Base-by-base conservation (phyloP, 2,797 vertebrate genomes). In the Hydrocynus forskahlii region DNA sequence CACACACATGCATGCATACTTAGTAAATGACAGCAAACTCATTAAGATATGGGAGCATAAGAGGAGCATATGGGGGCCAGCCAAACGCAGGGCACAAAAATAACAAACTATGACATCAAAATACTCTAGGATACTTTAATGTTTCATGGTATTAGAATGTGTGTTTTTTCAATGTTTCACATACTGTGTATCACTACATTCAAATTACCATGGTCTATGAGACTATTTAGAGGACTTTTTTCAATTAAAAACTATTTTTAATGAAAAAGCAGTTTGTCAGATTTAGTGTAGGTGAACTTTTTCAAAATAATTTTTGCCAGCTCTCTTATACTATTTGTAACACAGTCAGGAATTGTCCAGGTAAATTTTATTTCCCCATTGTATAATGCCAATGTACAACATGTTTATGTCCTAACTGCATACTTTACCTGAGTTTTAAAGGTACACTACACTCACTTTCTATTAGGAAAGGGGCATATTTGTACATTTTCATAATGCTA, bases 1-100 rank as follows among this genome's bases (percentile, higher is more conserved):
- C 43, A 84, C 76, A 85, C 60, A 83, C 68, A 84, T 54, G 78
- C 74, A 85, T 38, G 71, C 29, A 76, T 38, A 76, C 21, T 25
- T 67, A 77, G 50, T 73, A 25, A 69, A 25, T 50, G 57, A 2
- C 59, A 79, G 79, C 60, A 76, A 75, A 72, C 50, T 73, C 25
- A 8, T 78, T 25, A 59, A 59, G n/a, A 66, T 21, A 23, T 29
- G 21, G 29, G 52, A n/a, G 67, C 21, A 67, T 19, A 40, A 23
- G 10, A 5, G 43, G n/a, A n/a, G n/a, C n/a, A n/a, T n/a, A n/a
- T n/a, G n/a, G n/a, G n/a, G n/a, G n/a, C n/a, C n/a, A n/a, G 29
- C 29, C 29, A 1, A 29, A 1, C 29, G 29, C 35, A 35, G 35
- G 35, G 35, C 29, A 35, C 35, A 35, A 35, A 35, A 35, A 35